Percentiles rank a stretch among this genome's conserved stretches.
Conservation (phyloP, 2,888 invertebrate genomes). For the Pollenia amentaria region DNA sequence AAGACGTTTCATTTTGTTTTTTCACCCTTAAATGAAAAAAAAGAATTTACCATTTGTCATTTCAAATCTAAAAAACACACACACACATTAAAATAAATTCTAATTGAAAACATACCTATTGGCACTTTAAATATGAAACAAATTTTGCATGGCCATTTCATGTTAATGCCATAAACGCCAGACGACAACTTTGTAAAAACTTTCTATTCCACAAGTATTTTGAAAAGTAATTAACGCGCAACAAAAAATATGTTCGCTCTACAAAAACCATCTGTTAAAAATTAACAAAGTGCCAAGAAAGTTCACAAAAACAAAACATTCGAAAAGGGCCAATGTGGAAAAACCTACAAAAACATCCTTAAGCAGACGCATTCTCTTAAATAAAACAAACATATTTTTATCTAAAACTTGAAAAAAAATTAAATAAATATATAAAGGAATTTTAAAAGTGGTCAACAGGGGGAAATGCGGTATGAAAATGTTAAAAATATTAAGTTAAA, state of each 20-base stretch:
- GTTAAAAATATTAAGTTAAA: too few relatives aligned
- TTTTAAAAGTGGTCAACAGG: neutral
- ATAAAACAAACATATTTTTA: neutral
- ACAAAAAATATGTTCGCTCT: neutral
- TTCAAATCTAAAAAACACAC: neutral
- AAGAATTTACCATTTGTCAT: neutral
- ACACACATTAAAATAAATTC: neutral
- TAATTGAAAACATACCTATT: conserved; percentile 60
- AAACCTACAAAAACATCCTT: neutral
- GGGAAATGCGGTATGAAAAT: neutral
- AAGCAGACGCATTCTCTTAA: neutral
- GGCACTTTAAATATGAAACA: conserved; percentile 28
- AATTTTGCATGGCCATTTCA: conserved; percentile 16
- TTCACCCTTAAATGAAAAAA: conserved; percentile 1
- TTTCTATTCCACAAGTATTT: neutral
- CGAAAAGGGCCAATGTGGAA: neutral
- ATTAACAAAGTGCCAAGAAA: conserved; percentile 42
- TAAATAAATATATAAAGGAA: neutral
- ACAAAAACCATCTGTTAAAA: conserved; percentile 39
- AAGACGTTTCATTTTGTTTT: neutral
- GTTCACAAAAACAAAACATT: neutral
- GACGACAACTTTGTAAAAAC: neutral
- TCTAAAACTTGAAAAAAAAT: neutral
- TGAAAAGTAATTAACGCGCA: conserved; percentile 28
- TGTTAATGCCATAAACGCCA: neutral